Base-by-base conservation (phyloP, 2,888 invertebrate species). In the Nesidiocoris tenuis region DNA sequence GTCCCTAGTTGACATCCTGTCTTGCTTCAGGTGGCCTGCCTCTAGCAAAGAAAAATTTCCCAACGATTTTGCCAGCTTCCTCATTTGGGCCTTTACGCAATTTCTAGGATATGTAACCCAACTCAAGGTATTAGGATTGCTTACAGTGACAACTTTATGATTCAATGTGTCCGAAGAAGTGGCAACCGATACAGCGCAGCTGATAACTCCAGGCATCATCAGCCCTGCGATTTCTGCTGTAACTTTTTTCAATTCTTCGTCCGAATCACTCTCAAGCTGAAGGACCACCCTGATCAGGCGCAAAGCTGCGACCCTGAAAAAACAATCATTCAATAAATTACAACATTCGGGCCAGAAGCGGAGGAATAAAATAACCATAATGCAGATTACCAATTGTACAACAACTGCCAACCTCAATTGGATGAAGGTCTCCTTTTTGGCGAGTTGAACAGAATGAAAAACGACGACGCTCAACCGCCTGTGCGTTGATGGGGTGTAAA, bases 401-500 rank as follows among this genome's bases (percentile, higher is more conserved):
- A n/a, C n/a, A n/a, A n/a, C n/a, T n/a, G n/a, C n/a, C n/a, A 83
- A 91, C 90, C 90, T 88, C 16, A 93, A 83, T 61, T 86, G 83
- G 55, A 86, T 85, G 57, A 88, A 86, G 82, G 87, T 90, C 82
- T 93, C 92, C 54, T 84, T 83, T 82, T 88, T 88, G 9, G 90
- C 89, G 18, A 92, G 84, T 80, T 89, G 88, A 0, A 90, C 84
- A 17, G 89, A 86, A 0, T 89, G 85, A 80, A 88, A 89, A 63
- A 92, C 85, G 66, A 89, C 87, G 81, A 90, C 89, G 1, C 90
- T 89, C 63, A 92, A 81, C 80, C 88, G 84, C 0, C 88, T 85
- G 1, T 87, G 86, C 77, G 89, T 85, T 70, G 86, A 84, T 77
- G 87, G 85, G 21, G 84, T 83, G 80, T 89, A 90, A 74, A 90